Percentiles rank a stretch among this genome's conserved stretches.
Evolutionary conservation across 1,140 invertebrate genomes (phyloP).

Genomic region (Augochlora pura): DNA sequence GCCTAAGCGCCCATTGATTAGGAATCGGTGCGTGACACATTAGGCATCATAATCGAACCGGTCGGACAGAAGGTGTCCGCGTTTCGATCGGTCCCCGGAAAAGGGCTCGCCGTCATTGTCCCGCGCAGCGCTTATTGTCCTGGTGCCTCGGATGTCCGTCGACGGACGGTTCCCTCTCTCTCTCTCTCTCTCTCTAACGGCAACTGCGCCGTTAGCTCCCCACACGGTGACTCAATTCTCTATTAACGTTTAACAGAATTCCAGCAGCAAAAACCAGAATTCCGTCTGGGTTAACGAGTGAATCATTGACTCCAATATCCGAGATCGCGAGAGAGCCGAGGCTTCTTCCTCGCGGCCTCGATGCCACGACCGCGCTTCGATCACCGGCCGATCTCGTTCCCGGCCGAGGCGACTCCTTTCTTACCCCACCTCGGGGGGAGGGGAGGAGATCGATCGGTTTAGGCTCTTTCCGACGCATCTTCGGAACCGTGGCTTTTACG

Average conservation of each 20-base stretch:
- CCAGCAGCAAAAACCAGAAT: slow-evolving; percentile 37
- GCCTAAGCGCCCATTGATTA: neutral
- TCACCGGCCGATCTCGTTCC: neutral
- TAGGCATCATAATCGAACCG: slow-evolving; percentile 10
- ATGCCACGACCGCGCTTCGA: too few species aligned
- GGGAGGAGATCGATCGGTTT: too few species aligned
- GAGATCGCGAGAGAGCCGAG: neutral
- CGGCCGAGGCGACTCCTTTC: too few species aligned
- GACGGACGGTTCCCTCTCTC: neutral
- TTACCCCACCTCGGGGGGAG: too few species aligned
- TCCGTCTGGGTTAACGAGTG: slow-evolving; percentile 29
- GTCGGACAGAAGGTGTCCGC: neutral
- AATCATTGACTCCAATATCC: slow-evolving; percentile 17
- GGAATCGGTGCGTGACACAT: slow-evolving; percentile 31
- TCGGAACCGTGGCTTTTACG: neutral
- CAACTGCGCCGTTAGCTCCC: neutral
- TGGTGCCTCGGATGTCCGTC: neutral
- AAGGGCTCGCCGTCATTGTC: neutral
- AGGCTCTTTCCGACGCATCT: too few species aligned
- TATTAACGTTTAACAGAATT: slow-evolving; percentile 32
- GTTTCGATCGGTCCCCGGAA: neutral
- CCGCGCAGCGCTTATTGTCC: too few species aligned
- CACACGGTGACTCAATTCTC: slow-evolving; percentile 36
- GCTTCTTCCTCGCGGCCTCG: neutral
- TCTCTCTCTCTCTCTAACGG: too few species aligned